Evolutionary conservation across 2,113 vertebrate genomes (phyloP), one percentile per base, ranked within the genome.

Genomic region (Antennarius striatus): DNA sequence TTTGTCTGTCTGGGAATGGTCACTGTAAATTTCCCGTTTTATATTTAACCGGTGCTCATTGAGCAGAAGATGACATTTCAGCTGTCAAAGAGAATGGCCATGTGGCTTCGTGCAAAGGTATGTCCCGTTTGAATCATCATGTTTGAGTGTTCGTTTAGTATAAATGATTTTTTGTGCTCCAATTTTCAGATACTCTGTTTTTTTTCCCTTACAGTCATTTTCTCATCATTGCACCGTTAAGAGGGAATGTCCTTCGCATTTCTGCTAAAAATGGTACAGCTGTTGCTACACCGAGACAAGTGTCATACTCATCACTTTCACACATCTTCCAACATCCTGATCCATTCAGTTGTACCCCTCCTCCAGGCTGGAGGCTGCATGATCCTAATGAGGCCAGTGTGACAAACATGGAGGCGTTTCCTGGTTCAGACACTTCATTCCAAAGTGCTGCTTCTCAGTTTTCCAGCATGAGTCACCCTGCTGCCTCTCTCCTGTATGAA

Each of bases 41-140:
- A 14, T 42, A 76, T 79, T 81, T 73, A 80, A 72, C 6, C 3
- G 0, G 13, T 13, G 10, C 58, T 61, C 46, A 40, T 30, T 14
- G 2, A 46, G n/a, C 32, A 3, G 50, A 60, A 9, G 59, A 17
- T 13, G 42, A 3, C 4, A 29, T 57, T 76, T 85, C 74, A 74
- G 36, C 72, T 64, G 22, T 57, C 45, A 49, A 54, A 50, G 9
- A 75, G 46, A 52, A 88, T 88, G 84, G 48, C 63, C 11, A 7
- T n/a, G 12, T 36, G 32, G 32, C 32, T 36, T 36, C 32, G 32
- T 36, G 5, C 32, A 36, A 36, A 36, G 32, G 32, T 36, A 36
- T 5, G 32, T 5, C 32, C 32, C 32, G 32, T 4, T 7, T 36
- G 32, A 36, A 4, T 36, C 32, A 7, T 7, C 32, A 36, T 36